Evolutionary conservation across 2,797 vertebrate genomes (phyloP).

Genomic region (Macrochelys suwanniensis): DNA sequence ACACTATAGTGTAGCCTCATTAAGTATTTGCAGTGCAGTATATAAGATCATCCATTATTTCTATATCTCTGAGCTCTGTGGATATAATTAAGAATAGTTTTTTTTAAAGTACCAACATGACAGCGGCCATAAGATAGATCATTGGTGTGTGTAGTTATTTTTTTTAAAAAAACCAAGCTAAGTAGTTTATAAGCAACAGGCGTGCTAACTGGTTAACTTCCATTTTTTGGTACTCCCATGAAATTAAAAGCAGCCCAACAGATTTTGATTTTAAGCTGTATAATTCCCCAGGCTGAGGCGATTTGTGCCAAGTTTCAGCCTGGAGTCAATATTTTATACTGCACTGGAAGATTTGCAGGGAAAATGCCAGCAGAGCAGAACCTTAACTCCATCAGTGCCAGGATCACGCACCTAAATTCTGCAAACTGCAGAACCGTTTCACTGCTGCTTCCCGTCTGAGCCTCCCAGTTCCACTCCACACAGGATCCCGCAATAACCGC

Average conservation of each 20-base stretch:
- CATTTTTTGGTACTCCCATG: neutral
- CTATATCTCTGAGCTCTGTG: fast-evolving
- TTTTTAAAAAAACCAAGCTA: neutral
- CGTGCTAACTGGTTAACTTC: fast-evolving
- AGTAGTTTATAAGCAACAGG: neutral
- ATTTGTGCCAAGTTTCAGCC: neutral
- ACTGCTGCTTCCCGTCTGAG: neutral
- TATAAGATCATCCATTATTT: neutral
- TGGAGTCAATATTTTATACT: neutral
- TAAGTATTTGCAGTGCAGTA: fast-evolving
- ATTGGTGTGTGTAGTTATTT: neutral
- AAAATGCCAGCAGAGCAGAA: neutral
- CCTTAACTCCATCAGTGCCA: neutral
- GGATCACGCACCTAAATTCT: neutral
- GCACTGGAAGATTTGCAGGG: neutral
- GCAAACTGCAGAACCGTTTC: neutral
- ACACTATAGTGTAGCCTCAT: neutral
- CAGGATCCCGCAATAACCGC: neutral
- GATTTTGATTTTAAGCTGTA: fast-evolving
- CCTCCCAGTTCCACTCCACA: neutral
- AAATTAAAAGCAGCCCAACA: neutral
- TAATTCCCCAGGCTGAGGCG: neutral
- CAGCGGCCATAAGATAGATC: fast-evolving
- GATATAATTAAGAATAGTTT: neutral
- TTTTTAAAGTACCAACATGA: neutral